Percentiles rank a stretch among this genome's conserved stretches.
Conservation (phyloP, 2,113 vertebrate genomes). For the Ibidorhyncha struthersii region DNA sequence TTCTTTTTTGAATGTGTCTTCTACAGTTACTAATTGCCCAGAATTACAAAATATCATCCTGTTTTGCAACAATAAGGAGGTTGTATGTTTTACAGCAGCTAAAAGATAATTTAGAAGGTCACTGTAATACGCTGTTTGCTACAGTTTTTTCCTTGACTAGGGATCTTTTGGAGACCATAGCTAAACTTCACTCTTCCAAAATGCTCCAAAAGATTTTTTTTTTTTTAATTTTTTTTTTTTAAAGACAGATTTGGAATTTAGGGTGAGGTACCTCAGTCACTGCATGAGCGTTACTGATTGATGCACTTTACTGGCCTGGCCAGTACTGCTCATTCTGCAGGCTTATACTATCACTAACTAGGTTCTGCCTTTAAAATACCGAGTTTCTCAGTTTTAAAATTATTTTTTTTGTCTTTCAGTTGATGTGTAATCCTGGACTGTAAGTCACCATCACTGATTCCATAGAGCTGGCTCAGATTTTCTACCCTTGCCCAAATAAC, state of each 20-base stretch:
- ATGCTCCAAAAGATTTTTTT: neutral
- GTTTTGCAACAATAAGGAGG: neutral
- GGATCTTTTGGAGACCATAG: neutral
- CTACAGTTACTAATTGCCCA: neutral
- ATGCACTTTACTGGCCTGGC: neutral
- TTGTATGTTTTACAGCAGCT: neutral
- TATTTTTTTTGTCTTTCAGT: neutral
- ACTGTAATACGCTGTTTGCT: neutral
- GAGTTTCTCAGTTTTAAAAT: neutral
- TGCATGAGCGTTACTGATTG: neutral
- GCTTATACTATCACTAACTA: neutral
- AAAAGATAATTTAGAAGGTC: neutral
- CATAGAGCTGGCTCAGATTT: neutral
- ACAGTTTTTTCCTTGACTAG: neutral
- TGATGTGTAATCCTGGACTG: neutral
- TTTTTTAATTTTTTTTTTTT: neutral
- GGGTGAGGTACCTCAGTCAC: neutral
- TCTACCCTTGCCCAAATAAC: neutral
- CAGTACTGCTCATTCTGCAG: neutral
- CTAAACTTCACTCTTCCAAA: neutral
- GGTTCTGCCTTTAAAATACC: neutral
- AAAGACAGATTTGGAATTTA: neutral
- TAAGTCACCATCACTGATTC: neutral
- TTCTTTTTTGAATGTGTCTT: neutral
- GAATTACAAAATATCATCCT: neutral